Percentiles rank a stretch among this genome's conserved stretches.
These are phyloP conservation scores for Bergia puertoricense DNA, from an alignment of 92 coral and sea anemone species.

Conservation along the genomic window DNA sequence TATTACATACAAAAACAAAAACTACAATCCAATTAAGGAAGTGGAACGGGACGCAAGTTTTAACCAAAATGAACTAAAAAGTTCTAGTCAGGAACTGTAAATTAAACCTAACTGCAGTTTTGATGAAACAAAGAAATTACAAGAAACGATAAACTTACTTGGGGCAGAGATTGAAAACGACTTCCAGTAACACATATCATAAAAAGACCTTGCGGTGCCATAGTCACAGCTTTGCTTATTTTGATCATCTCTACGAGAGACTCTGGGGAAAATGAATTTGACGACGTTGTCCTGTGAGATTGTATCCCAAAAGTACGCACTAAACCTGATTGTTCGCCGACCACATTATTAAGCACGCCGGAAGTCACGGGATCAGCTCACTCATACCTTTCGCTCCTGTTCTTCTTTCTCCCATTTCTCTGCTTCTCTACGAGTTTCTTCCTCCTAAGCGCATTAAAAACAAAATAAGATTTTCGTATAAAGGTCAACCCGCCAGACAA, in stretches of 20 bases:
- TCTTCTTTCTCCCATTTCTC: conserved; percentile 83
- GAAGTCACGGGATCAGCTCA: conserved; percentile 15
- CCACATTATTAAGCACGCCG: neutral
- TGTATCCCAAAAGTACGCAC: neutral
- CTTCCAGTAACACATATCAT: conserved; percentile 78
- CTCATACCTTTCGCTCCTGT: conserved; percentile 72
- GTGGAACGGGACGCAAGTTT: no score
- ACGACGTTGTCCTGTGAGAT: neutral
- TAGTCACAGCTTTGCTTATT: conserved; percentile 5
- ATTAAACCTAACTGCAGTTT: neutral
- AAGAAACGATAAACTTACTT: conserved; percentile 49
- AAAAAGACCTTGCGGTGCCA: conserved; percentile 53
- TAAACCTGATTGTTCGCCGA: neutral
- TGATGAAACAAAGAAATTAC: neutral
- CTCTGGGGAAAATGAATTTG: neutral
- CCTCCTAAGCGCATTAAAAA: conserved; percentile 59
- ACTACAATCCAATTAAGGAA: no score
- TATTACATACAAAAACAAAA: neutral
- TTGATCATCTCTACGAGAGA: conserved; percentile 7
- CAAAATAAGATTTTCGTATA: conserved; percentile 1
- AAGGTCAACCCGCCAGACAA: neutral
- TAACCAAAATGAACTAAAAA: no score
- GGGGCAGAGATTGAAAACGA: conserved; percentile 47
- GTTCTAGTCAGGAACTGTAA: no score
- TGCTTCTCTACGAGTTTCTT: conserved; percentile 75